Evolutionary conservation across 1,140 invertebrate genomes (phyloP), one percentile per base, ranked within the genome.

Genomic region (Aphis craccivora): DNA sequence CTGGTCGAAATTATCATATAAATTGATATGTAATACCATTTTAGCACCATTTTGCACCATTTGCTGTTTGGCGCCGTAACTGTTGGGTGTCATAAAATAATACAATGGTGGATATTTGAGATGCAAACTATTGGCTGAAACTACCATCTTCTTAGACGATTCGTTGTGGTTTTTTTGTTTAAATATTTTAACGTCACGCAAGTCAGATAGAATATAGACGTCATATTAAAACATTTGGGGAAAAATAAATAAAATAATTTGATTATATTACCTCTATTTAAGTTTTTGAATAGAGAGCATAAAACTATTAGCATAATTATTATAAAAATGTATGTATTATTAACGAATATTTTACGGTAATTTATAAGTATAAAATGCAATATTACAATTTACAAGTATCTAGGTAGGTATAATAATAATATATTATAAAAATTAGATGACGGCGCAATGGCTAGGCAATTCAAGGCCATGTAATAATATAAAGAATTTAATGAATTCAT

Each of bases 21-120:
- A 76, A 76, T 76, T 76, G 60, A 76, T 76, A n/a, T 76, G 60
- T 76, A n/a, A 76, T n/a, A 76, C 60, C 60, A 22, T 76, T 76
- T 76, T n/a, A 76, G 60, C n/a, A 76, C 30, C n/a, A n/a, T 76
- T 76, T 35, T 18, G 60, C 14, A 30, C 30, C 55, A 60, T 60
- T 60, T 60, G 55, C 8, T n/a, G 60, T 76, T 76, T 76, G 60
- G 60, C 60, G n/a, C 60, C 14, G 11, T 30, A 67, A 67, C 60
- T 67, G 60, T 14, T 14, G 30, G 30, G 30, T 8, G 30, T 67
- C 60, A 76, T 76, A 76, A 76, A 76, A 76, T 76, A 76, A 76
- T 20, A 76, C 14, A 76, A 5, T n/a, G 60, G n/a, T n/a, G 30
- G n/a, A 76, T 76, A 76, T 76, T n/a, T n/a, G n/a, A 76, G 60